Conservation (phyloP, 2,888 invertebrate genomes). For the Macrophya annulata region DNA sequence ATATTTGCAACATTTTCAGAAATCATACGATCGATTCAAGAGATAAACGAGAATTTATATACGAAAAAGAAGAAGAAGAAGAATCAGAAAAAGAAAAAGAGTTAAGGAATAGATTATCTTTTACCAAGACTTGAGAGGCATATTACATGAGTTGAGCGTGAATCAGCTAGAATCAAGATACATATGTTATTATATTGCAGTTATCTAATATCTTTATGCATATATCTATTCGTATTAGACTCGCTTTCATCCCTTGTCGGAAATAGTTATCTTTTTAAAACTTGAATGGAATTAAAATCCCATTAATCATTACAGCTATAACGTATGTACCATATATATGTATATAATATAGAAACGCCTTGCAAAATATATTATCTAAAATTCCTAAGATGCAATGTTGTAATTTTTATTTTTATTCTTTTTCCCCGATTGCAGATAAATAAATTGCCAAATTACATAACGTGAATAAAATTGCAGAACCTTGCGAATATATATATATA, state of each 20-base stretch:
- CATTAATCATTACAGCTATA: neutral
- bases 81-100: no score
- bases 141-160: neutral
- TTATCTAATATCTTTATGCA: slow-evolving; percentile 1
- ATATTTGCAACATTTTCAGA: neutral
- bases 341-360: neutral
- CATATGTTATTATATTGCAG: neutral
- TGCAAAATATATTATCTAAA: neutral
- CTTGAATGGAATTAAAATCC: neutral
- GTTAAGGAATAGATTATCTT: neutral
- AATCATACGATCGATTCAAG: neutral
- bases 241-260: slow-evolving; percentile 33
- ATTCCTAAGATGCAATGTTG: neutral
- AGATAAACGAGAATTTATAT: neutral
- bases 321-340: no score
- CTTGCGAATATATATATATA: no score
- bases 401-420: no score
- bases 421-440: neutral
- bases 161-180: slow-evolving; percentile 24
- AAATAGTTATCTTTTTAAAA: slow-evolving; percentile 11
- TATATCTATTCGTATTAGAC: slow-evolving; percentile 5
- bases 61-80: neutral
- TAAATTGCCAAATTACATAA: no score
- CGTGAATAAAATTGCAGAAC: no score
- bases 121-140: neutral